Base-by-base conservation (phyloP, 2,888 invertebrate genomes). In the Zonitis immaculata region DNA sequence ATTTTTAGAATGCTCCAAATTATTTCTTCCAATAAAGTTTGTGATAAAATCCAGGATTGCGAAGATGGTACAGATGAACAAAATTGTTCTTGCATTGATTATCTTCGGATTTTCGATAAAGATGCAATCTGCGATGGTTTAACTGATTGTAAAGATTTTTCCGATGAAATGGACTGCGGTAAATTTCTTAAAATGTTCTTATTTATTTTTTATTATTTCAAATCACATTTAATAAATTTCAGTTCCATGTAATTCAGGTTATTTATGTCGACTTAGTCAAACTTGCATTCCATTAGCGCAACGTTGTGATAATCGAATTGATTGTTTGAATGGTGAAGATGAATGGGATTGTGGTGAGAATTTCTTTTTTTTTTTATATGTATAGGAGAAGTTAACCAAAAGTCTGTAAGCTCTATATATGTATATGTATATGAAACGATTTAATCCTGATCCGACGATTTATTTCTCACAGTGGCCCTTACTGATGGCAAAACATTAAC, bases 1-100 rank as follows among this genome's bases (percentile, higher is more conserved):
- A 22, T 76, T 76, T 77, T 39, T 65, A 89, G 89, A 55, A 81
- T 89, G 62, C 69, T 78, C 0, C 89, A 91, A 76, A 77, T 76
- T 7, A 81, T 91, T 51, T 77, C 84, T 0, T 73, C 78, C 20
- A 61, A 70, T 2, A 78, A 82, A 60, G 80, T 82, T 25, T 92
- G 92, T 70, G 81, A 92, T 67, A 82, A 80, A 42, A 76, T 80
- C 52, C 74, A 82, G 14, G 89, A 92, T 67, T 92, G 92, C 71
- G 88, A 91, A 74, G 92, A 92, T 76, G 88, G 86, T 4, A 86
- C 86, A 0, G 92, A 92, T 72, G 92, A 92, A 75, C 70, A 79
- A 5, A 76, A 80, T 54, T 92, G 92, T 69, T 80, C 79, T 1
- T 91, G 91, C 68, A 78, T 76, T n/a, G 89, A 90, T 66, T 85